Base-by-base conservation (phyloP, 2,888 invertebrate species). In the Megamerina dolium region DNA sequence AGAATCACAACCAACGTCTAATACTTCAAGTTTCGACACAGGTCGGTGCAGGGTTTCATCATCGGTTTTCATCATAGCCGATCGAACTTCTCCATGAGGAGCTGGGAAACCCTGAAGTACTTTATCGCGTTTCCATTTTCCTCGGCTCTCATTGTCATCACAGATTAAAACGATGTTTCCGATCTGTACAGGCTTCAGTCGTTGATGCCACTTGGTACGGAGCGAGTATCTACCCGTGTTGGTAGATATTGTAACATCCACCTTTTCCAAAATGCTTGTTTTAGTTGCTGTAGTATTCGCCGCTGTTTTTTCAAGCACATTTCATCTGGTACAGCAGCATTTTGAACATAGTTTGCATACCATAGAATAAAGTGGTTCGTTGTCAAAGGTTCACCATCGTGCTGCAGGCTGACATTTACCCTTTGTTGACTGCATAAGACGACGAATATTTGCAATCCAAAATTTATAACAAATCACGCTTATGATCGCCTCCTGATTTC, bases 121-220 rank as follows among this genome's bases (percentile, higher is more conserved):
- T 18, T 19, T 31, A 3, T 43, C 45, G 2, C 41, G 33, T n/a
- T 27, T 37, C 43, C 37, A 55, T 8, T 44, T 32, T 19, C 48
- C 46, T 14, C 57, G 49, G 16, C 48, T 43, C 18, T 42, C 33
- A 19, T 45, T 45, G 3, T 48, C 45, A 20, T 54, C 52, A 9
- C 51, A 49, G 5, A 55, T 17, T 3, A 54, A 21, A 3, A 48
- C 51, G 17, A 42, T 14, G 16, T 48, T 36, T 5, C 45, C 35
- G 9, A 43, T 26, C 30, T 35, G 29, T 3, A 46, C 17, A 12
- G 41, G 38, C 17, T 39, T 31, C 9, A 33, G 33, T 16, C 23
- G 27, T 4, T 32, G 16, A 17, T 17, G 33, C 40, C 40, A 40
- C 23, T 40, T 40, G 20, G 23, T 40, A n/a, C 40, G 20, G 3